Evolutionary conservation across 2,797 vertebrate genomes (phyloP), one percentile per base, ranked within the genome.

Genomic region (Rachycentron canadum): DNA sequence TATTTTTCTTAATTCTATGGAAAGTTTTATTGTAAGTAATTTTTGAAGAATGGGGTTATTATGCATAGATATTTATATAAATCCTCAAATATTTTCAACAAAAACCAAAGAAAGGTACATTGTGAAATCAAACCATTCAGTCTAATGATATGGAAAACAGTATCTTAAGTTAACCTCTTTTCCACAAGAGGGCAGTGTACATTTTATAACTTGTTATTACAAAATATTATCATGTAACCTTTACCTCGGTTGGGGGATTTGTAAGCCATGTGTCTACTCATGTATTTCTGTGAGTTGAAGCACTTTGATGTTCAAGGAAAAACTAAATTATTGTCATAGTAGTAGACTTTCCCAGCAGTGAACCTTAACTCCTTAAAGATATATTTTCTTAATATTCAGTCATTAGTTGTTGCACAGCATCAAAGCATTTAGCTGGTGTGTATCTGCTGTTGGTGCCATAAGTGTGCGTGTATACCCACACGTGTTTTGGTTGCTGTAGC

Each of bases 51-150:
- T 10, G 1, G 2, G 2, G 57, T 49, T 58, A 65, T 17, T 38
- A 40, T 19, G 7, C 25, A 49, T 25, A 83, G 7, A 34, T 87
- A 73, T 89, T 81, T 93, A 81, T 86, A 65, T 61, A 77, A 25
- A 76, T 81, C 61, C n/a, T 79, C 1, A 60, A 50, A 64, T 11
- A 53, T 50, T 63, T 71, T 81, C 21, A 69, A 28, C 59, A 77
- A 82, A 86, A 72, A 84, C 88, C 93, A 95, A 94, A 95, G 93
- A 93, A 63, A 63, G n/a, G 13, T 65, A 61, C 66, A 61, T 36
- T 23, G 30, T 77, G 38, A 73, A 41, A 71, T 56, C 3, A 66
- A 62, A 63, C 45, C 23, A 16, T 53, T 9, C 43, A 60, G 4
- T 66, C 32, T 21, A 10, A 2, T 34, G 10, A 45, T 57, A 26